A percentile compares a stretch with the other conserved stretches of the same genome.
These are phyloP conservation scores for Vanessa atalanta DNA, from an alignment of 1,140 invertebrate species.

Conservation along the genomic window DNA sequence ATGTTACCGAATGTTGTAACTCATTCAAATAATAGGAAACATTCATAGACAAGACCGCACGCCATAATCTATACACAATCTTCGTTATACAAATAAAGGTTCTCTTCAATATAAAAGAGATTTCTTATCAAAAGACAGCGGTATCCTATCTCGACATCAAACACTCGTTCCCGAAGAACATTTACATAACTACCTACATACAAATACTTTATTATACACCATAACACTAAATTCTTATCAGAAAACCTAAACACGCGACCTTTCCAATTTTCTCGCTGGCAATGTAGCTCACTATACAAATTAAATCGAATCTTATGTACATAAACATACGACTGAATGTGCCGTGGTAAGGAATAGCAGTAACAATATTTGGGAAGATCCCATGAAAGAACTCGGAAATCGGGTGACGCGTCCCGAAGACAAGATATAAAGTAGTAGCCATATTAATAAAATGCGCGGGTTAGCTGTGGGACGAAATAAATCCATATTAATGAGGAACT, in stretches of 20 bases:
- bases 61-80: too few species aligned
- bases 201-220: constrained; percentile 39
- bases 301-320: constrained; percentile 4
- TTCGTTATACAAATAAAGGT: not conserved
- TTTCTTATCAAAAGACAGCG: constrained; percentile 14
- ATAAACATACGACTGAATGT: constrained; percentile 19
- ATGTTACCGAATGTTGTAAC: too few species aligned
- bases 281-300: constrained; percentile 12
- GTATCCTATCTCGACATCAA: constrained; percentile 14
- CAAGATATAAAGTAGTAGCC: constrained; percentile 31
- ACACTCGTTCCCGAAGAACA: constrained; percentile 16
- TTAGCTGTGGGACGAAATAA: constrained; percentile 18
- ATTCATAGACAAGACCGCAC: too few species aligned
- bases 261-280: constrained; percentile 38
- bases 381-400: constrained; percentile 45
- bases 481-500: constrained; percentile 1
- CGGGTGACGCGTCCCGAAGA: constrained; percentile 41
- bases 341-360: not conserved
- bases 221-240: constrained; percentile 48
- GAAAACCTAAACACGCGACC: constrained; percentile 45
- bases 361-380: constrained; percentile 48
- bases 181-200: constrained; percentile 33
- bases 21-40: too few species aligned
- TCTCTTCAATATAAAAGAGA: constrained; percentile 11
- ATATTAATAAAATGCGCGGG: constrained; percentile 21